Percentiles rank a stretch among this genome's conserved stretches.
These are phyloP conservation scores for Bombus confusus DNA, from an alignment of 1,140 invertebrate species.

Conservation along the genomic window DNA sequence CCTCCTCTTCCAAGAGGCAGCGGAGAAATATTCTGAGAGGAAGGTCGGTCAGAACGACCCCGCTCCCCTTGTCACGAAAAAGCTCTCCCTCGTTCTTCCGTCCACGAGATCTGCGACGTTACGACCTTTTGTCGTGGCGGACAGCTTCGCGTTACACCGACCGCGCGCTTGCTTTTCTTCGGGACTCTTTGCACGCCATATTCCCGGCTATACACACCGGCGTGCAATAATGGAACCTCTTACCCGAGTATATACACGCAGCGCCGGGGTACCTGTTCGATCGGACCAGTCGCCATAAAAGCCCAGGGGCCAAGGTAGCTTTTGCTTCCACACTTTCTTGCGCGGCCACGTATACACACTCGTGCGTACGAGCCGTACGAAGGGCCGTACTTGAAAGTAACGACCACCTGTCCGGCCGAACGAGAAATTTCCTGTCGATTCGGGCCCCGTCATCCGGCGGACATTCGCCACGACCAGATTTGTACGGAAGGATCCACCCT, in stretches of 20 bases:
- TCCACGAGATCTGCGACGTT: constrained; percentile 27
- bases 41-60: constrained; percentile 35
- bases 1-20: neutral
- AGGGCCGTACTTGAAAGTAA: constrained; percentile 64
- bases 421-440: constrained; percentile 61
- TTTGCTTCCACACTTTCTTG: constrained; percentile 71
- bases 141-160: constrained; percentile 14
- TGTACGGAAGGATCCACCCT: neutral
- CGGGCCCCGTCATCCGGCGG: constrained; percentile 46
- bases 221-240: constrained; percentile 65
- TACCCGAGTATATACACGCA: constrained; percentile 47
- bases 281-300: constrained; percentile 72
- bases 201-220: constrained; percentile 45
- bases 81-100: neutral
- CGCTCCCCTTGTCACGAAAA: constrained; percentile 42
- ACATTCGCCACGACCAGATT: constrained; percentile 45
- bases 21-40: constrained; percentile 6
- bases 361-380: constrained; percentile 44
- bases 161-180: constrained; percentile 43
- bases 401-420: constrained; percentile 66
- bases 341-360: constrained; percentile 10
- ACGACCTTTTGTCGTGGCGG: constrained; percentile 57
- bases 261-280: constrained; percentile 74
- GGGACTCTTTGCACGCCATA: constrained; percentile 55
- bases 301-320: constrained; percentile 68